Evolutionary conservation across 2,797 vertebrate species (phyloP).

Genomic region (Denticeps clupeoides): DNA sequence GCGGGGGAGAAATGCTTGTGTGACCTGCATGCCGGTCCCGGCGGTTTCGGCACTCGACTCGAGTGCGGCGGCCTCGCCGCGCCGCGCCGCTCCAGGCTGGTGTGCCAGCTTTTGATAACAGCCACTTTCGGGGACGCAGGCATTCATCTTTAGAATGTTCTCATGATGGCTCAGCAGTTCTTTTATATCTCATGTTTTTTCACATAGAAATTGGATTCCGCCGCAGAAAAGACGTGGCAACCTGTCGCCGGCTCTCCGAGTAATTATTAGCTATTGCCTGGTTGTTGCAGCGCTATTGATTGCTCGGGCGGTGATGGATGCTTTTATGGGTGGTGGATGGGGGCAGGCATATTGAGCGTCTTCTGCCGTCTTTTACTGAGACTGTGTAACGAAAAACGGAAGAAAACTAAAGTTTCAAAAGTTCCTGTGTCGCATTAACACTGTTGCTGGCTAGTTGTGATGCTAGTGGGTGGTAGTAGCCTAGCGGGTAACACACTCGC

Average conservation of each 20-base stretch:
- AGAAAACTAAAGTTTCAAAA: no score
- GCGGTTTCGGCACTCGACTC: no score
- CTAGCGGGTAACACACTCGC: no score
- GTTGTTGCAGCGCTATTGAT: not conserved
- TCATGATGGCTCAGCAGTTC: constrained; percentile 14
- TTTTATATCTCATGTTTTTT: constrained; percentile 11
- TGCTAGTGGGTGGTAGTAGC: no score
- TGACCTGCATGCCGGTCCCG: no score
- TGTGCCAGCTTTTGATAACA: constrained; percentile 32
- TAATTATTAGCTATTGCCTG: constrained; percentile 1
- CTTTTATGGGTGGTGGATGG: not conserved
- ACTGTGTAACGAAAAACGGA: constrained; percentile 20
- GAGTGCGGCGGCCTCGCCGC: no score
- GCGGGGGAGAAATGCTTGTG: no score
- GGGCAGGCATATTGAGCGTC: constrained; percentile 1
- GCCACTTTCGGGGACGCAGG: constrained; percentile 17
- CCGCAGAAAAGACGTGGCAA: not conserved
- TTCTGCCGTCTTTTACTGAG: no score
- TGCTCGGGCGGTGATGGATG: not conserved
- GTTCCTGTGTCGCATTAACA: no score
- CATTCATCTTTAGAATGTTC: constrained; percentile 25
- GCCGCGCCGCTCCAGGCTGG: constrained; percentile 18
- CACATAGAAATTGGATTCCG: constrained; percentile 26
- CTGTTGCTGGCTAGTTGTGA: no score
- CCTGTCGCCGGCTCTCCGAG: constrained; percentile 1